phyloP scores from a whole-genome alignment of 2,888 invertebrate genomes.

The Tuta absoluta region DNA sequence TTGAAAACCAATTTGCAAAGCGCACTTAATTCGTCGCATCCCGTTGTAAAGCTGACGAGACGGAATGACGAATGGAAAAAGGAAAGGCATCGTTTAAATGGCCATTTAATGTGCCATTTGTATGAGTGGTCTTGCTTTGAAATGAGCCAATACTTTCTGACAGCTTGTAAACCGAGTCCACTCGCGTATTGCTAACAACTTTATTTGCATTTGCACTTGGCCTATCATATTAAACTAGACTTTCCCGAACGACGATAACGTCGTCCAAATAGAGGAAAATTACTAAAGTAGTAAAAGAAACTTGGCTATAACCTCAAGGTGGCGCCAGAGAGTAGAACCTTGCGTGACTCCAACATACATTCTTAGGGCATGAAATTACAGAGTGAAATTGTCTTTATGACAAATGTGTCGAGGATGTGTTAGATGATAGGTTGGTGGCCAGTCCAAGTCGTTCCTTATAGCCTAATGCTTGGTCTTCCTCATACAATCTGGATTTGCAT shows the following conservation, averaged over 20 bases:
- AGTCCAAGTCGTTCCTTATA: slow-evolving; percentile 26
- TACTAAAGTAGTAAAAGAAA: slow-evolving; percentile 33
- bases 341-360: slow-evolving; percentile 51
- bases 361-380: slow-evolving; percentile 49
- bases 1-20: slow-evolving; percentile 63
- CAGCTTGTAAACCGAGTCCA: slow-evolving; percentile 55
- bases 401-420: slow-evolving; percentile 31
- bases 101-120: slow-evolving; percentile 65
- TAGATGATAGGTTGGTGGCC: slow-evolving; percentile 31
- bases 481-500: slow-evolving; percentile 25
- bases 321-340: slow-evolving; percentile 63
- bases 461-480: neutral
- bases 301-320: slow-evolving; percentile 50
- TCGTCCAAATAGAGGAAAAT: neutral
- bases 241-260: neutral
- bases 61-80: slow-evolving; percentile 75
- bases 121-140: slow-evolving; percentile 61
- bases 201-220: slow-evolving; percentile 31
- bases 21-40: slow-evolving; percentile 64
- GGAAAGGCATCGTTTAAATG: slow-evolving; percentile 68
- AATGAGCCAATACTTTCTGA: slow-evolving; percentile 65
- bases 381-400: slow-evolving; percentile 52
- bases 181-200: slow-evolving; percentile 55
- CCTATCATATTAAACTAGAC: neutral
- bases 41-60: slow-evolving; percentile 65